Conservation (phyloP, 2,888 invertebrate species). For the Xylophagus ater region DNA sequence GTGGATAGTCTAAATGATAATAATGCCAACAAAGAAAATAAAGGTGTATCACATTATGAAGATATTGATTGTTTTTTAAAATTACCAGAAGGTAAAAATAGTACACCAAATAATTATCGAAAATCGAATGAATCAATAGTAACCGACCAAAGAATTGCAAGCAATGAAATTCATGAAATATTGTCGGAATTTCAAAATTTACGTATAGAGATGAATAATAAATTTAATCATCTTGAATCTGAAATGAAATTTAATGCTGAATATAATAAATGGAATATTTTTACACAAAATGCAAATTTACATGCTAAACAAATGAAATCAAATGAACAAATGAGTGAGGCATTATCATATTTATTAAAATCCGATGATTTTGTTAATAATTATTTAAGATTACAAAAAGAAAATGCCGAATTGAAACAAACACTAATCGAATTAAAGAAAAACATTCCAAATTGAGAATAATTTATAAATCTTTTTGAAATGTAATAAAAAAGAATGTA, state of each 20-base stretch:
- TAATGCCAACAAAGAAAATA: constrained; percentile 14
- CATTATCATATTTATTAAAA: constrained; percentile 26
- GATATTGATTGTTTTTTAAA: constrained; percentile 22
- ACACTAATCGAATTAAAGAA: constrained; percentile 22
- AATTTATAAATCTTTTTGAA: no score
- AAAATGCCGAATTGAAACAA: constrained; percentile 28
- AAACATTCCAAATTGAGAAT: no score
- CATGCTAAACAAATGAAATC: constrained; percentile 25
- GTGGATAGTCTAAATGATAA: no score
- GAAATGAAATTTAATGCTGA: constrained; percentile 29
- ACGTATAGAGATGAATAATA: constrained; percentile 25
- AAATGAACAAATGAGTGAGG: constrained; percentile 26
- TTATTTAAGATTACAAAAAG: constrained; percentile 27
- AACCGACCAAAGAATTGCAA: no score
- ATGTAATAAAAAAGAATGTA: no score
- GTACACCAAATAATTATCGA: constrained; percentile 30
- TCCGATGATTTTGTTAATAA: constrained; percentile 31
- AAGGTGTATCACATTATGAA: constrained; percentile 16
- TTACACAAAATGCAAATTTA: constrained; percentile 25
- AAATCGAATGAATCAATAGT: no score
- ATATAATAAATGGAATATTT: constrained; percentile 26
- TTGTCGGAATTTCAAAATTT: constrained; percentile 24
- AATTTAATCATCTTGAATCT: constrained; percentile 25
- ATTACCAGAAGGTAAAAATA: constrained; percentile 27
- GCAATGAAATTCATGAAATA: no score